Evolutionary conservation across 2,113 vertebrate genomes (phyloP), one percentile per base, ranked within the genome.

Genomic region (Clarias batrachus): DNA sequence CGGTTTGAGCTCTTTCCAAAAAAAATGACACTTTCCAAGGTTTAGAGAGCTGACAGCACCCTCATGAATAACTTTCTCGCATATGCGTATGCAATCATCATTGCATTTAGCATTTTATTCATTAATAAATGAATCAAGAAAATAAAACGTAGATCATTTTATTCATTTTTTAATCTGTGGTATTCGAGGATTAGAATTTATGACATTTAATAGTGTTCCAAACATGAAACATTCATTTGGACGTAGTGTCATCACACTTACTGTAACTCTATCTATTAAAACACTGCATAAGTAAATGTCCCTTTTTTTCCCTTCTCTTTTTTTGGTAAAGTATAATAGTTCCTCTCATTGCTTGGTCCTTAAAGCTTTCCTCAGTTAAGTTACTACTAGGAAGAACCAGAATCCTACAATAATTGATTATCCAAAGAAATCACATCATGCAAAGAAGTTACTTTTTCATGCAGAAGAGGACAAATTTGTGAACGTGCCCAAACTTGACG

Each of bases 11-110:
- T 65, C 84, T 78, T 48, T 77, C 21, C 62, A 74, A 17, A 48
- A 41, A 41, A 80, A 68, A 80, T 41, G 3, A 57, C 60, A 79
- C 41, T 73, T 68, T 62, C 17, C 30, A 37, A 62, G 19, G 30
- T 80, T 80, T 80, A 60, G 78, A 80, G 12, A 37, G 30, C 78
- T 80, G 78, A 62, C 78, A 62, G 57, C 4, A 81, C 19, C 19
- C 27, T 33, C 4, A 21, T 1, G 56, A 10, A 30, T 27, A 23
- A 21, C 9, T 60, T 59, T 12, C 48, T 59, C 27, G 54, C n/a
- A 59, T 59, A 27, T 30, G 27, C 10, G 25, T 11, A 59, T 11
- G 25, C 27, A 59, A 30, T 59, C 33, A 33, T 30, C 5, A 27
- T 5, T 59, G 25, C 41, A 48, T 48, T 41, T 48, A 48, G 48